Conservation (phyloP, 2,113 vertebrate species). For the Oreocharis arfaki region DNA sequence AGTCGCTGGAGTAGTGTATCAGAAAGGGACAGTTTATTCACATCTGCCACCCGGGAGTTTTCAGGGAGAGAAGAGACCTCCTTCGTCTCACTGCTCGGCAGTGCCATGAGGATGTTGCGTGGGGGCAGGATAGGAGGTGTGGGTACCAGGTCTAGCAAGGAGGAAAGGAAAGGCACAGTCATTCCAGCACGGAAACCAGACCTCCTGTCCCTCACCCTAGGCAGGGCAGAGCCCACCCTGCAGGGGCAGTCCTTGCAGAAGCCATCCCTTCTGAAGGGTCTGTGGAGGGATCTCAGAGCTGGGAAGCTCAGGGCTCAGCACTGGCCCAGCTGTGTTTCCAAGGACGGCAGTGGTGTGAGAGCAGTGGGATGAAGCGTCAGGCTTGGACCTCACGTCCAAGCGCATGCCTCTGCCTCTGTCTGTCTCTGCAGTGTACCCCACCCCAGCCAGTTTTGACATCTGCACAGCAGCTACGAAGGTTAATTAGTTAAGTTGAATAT, state of each 20-base stretch:
- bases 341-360: neutral
- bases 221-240: neutral
- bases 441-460: neutral
- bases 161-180: neutral
- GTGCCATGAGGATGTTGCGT: conserved; percentile 73
- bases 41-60: conserved; percentile 60
- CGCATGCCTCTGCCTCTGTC: neutral
- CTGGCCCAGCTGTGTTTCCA: neutral
- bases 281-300: neutral
- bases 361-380: neutral
- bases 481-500: neutral
- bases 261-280: neutral
- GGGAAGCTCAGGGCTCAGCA: neutral
- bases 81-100: conserved; percentile 68
- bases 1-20: conserved; percentile 83
- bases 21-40: conserved; percentile 68
- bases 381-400: neutral
- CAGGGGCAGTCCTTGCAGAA: neutral
- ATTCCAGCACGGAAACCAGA: neutral
- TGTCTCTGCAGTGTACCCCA: neutral
- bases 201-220: neutral
- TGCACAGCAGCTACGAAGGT: neutral
- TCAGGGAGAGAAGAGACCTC: conserved; percentile 55
- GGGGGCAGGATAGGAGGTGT: conserved; percentile 88
- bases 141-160: conserved; percentile 70